Percentiles rank a stretch among this genome's conserved stretches.
Conservation (phyloP, 2,113 vertebrate genomes). For the Cynoglossus semilaevis region DNA sequence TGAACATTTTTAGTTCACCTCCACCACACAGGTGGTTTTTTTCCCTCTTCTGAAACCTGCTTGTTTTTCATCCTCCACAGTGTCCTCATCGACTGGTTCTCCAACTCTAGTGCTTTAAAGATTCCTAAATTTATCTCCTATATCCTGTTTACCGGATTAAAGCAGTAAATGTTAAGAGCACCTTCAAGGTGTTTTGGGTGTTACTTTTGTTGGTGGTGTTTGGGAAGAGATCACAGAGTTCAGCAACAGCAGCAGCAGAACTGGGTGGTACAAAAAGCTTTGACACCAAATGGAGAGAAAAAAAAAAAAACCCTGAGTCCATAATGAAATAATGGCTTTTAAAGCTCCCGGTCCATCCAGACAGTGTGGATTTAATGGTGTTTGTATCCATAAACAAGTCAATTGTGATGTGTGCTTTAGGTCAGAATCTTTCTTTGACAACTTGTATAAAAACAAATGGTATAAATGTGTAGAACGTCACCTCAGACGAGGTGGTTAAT, state of each 20-base stretch:
- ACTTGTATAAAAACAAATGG: too few species aligned
- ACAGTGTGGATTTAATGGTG: not conserved
- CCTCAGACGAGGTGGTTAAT: too few species aligned
- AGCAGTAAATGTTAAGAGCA: constrained; percentile 4
- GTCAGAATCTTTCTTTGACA: too few species aligned
- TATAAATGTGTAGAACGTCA: too few species aligned
- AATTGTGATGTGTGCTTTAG: too few species aligned
- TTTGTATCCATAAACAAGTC: not conserved
- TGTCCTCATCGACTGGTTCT: constrained; percentile 29
- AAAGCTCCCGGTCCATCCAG: not conserved
- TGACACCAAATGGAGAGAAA: not conserved
- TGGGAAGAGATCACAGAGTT: constrained; percentile 25
- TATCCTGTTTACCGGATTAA: constrained; percentile 4
- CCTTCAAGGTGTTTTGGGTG: constrained; percentile 22
- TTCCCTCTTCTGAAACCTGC: constrained; percentile 9
- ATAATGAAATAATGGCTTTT: constrained; percentile 40
- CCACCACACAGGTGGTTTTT: constrained; percentile 1
- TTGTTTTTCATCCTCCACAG: constrained; percentile 1
- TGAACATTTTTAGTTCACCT: not conserved
- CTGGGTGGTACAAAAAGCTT: constrained; percentile 22
- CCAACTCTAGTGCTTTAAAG: constrained; percentile 1
- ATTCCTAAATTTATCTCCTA: constrained; percentile 29
- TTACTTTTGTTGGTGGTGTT: constrained; percentile 21
- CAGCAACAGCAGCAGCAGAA: constrained; percentile 21
- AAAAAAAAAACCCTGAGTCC: constrained; percentile 10